Evolutionary conservation across 2,888 invertebrate genomes (phyloP), one percentile per base, ranked within the genome.

Genomic region (Apomyelois bistriatella): DNA sequence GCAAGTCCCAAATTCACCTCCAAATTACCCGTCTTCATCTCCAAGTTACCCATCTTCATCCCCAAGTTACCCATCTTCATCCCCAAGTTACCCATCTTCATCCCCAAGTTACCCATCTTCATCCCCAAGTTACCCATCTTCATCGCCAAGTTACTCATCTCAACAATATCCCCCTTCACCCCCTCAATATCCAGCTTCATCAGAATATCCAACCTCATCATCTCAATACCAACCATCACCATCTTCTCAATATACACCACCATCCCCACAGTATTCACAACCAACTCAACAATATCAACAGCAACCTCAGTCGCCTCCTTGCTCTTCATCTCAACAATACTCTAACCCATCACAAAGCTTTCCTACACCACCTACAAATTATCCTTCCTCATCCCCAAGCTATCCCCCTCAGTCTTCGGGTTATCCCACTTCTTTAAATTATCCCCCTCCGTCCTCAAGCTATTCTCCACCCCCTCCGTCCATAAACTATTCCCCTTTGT

Each of bases 361-460:
- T 35, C 48, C 62, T 32, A 48, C 62, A 0, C 37, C 28, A 1
- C 30, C 53, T 13, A 47, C 57, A 1, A 37, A 40, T 5, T 58
- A 57, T 35, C 48, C 62, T 32, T 48, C 62, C 0, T 40, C 28
- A 1, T 35, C 53, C 15, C 48, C 57, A 1, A 37, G 52, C 13
- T 54, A 49, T 41, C 30, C 52, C 12, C 48, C 60, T 1, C 41
- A 40, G 36, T 41, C 46, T 15, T 28, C 43, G 7, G 9, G 6
- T 30, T 41, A n/a, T 40, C 38, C 36, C 1, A 22, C 48, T 0
- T 13, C 59, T 8, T 43, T 57, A 0, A 57, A 59, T 16, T 53
- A 61, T 3, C 38, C 58, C 0, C 8, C 60, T 0, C 68, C 66
- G 40, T 55, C 64, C 3, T 57, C 62, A 8, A 48, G 60, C 9